phyloP scores from a whole-genome alignment of 1,140 invertebrate species.

The Hyphantria cunea region DNA sequence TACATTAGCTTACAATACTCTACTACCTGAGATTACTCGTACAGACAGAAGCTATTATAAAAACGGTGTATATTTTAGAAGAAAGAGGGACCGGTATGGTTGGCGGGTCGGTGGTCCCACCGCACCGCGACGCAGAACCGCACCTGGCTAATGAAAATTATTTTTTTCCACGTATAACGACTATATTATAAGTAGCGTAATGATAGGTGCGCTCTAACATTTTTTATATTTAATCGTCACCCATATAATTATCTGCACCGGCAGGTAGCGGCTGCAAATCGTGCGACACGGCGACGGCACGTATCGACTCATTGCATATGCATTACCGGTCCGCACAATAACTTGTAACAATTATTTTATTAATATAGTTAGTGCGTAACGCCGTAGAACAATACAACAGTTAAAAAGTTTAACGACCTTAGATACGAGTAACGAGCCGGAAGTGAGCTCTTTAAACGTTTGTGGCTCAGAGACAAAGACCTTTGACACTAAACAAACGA shows the following conservation, averaged over 20 bases:
- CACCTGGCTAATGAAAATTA: not conserved
- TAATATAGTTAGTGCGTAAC: not conserved
- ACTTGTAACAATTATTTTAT: constrained; percentile 1
- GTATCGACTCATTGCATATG: not conserved
- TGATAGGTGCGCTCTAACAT: not conserved
- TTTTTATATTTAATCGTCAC: not conserved
- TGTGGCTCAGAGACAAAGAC: not conserved
- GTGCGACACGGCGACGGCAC: too few species aligned
- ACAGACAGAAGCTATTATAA: not conserved
- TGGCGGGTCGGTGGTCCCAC: too few species aligned
- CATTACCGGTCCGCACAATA: not conserved
- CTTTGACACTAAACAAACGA: constrained; percentile 3
- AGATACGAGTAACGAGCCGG: constrained; percentile 5
- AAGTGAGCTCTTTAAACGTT: not conserved
- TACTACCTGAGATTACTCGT: not conserved
- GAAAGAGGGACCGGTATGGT: not conserved
- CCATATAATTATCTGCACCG: not conserved
- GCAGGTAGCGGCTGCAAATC: too few species aligned
- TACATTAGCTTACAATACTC: not conserved
- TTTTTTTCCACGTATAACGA: not conserved
- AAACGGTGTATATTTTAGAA: not conserved
- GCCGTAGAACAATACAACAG: not conserved
- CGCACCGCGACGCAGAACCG: not conserved
- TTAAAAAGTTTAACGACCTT: constrained; percentile 13
- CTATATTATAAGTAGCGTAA: not conserved